Percentiles rank a stretch among this genome's conserved stretches.
Conservation (phyloP, 92 coral and sea anemone genomes). For the Porites rus region DNA sequence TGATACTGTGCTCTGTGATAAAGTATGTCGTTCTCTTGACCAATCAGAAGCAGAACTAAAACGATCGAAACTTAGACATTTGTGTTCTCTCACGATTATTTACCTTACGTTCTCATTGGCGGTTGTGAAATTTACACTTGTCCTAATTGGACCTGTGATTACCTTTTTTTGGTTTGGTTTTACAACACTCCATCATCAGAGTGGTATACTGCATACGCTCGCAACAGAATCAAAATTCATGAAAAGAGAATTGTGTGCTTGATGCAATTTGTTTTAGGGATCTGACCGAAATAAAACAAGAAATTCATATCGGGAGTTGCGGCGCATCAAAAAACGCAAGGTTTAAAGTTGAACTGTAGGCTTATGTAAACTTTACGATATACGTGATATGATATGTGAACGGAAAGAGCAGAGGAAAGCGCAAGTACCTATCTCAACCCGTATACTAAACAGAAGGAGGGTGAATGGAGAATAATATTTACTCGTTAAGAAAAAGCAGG, state of each 20-base stretch:
- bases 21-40: neutral
- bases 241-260: neutral
- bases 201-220: slow-evolving; percentile 2
- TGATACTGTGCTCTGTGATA: slow-evolving; percentile 19
- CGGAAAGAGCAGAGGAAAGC: no score
- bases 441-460: slow-evolving; percentile 11
- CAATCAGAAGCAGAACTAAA: slow-evolving; percentile 22
- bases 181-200: neutral
- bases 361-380: neutral
- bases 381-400: no score
- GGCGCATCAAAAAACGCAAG: neutral
- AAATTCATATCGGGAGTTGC: no score
- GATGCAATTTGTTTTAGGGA: no score
- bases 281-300: no score
- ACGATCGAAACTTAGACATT: slow-evolving; percentile 3
- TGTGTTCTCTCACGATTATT: slow-evolving; percentile 2
- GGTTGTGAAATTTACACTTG: slow-evolving; percentile 20
- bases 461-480: slow-evolving; percentile 26
- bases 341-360: neutral
- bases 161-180: slow-evolving; percentile 4
- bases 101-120: slow-evolving; percentile 18
- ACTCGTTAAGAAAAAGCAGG: slow-evolving; percentile 9
- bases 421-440: neutral
- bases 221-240: slow-evolving; percentile 13
- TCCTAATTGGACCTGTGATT: slow-evolving; percentile 9